Conservation (phyloP, 2,113 vertebrate species). For the Spheniscus mendiculus region DNA sequence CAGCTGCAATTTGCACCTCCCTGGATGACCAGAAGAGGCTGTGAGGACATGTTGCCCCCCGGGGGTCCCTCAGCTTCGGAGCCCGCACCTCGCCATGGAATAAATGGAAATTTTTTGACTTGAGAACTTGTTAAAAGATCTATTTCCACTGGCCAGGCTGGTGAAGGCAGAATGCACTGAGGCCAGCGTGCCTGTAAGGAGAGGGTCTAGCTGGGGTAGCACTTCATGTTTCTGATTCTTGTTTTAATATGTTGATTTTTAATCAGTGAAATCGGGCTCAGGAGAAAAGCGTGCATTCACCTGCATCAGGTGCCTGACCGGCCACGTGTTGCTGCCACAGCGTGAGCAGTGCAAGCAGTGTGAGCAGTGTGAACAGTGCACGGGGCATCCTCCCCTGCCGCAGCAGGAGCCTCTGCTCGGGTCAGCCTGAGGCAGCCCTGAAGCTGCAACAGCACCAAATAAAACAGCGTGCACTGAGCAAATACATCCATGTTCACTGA, state of each 20-base stretch:
- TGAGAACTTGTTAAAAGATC: not conserved
- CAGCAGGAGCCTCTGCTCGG: not conserved
- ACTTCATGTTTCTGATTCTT: not conserved
- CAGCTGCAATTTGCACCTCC: not conserved
- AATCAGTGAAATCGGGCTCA: not conserved
- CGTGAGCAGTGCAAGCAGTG: accelerated
- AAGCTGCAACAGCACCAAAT: not conserved
- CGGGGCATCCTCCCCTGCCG: not conserved
- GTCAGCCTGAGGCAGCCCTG: not conserved
- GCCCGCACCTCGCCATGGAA: not conserved
- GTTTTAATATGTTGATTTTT: not conserved
- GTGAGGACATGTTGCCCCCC: not conserved
- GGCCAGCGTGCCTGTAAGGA: not conserved
- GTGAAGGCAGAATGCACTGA: not conserved
- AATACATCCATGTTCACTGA: accelerated
- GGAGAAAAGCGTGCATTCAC: not conserved
- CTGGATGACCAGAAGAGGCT: not conserved
- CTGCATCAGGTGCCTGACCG: not conserved
- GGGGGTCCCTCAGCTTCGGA: not conserved
- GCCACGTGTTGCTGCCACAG: not conserved
- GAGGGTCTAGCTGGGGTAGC: not conserved
- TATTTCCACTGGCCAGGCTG: not conserved
- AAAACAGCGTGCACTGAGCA: not conserved
- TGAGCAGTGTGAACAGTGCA: not conserved
- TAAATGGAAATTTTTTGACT: not conserved